A percentile compares a stretch with the other conserved stretches of the same genome.
phyloP scores from a whole-genome alignment of 2,888 invertebrate genomes.

The Ypsolopha sequella region DNA sequence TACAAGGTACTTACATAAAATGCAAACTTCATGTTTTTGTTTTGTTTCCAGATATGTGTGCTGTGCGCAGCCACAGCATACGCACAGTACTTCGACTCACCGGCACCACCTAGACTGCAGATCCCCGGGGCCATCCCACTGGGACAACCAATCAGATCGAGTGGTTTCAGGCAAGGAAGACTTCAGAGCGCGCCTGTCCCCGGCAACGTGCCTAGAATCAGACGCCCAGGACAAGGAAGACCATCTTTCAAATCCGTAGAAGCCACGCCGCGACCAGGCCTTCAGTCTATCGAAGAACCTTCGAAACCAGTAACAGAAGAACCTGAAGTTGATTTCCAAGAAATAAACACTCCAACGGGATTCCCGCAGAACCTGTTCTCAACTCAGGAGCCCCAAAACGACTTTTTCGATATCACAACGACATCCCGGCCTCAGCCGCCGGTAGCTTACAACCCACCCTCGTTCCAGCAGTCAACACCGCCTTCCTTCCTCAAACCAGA shows the following conservation, averaged over 20 bases:
- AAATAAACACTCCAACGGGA: slow-evolving; percentile 67
- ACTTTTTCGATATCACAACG: slow-evolving; percentile 54
- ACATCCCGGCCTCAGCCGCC: slow-evolving; percentile 60
- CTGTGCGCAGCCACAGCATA: slow-evolving; percentile 64
- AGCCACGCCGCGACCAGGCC: slow-evolving; percentile 50
- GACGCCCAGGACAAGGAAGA: slow-evolving; percentile 51
- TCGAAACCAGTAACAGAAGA: slow-evolving; percentile 78
- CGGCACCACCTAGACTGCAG: slow-evolving; percentile 73
- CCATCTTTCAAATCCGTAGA: slow-evolving; percentile 60
- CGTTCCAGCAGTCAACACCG: slow-evolving; percentile 49
- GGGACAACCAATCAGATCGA: slow-evolving; percentile 35
- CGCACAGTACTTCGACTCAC: slow-evolving; percentile 60
- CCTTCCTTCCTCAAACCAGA: slow-evolving; percentile 44
- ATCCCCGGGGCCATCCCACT: slow-evolving; percentile 75
- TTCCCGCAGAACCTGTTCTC: slow-evolving; percentile 50
- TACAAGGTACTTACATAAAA: too few relatives aligned
- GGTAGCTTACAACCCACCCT: slow-evolving; percentile 48
- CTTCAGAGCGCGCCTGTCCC: slow-evolving; percentile 31
- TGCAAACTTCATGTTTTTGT: too few relatives aligned
- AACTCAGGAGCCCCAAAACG: slow-evolving; percentile 57
- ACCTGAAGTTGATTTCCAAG: slow-evolving; percentile 70
- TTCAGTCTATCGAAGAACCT: slow-evolving; percentile 61
- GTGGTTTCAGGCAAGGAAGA: slow-evolving; percentile 53
- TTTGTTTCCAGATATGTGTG: slow-evolving; percentile 55
- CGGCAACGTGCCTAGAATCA: slow-evolving; percentile 32